Percentiles rank a stretch among this genome's conserved stretches.
Conservation (phyloP, 2,113 vertebrate genomes). For the Copsychus sechellarum region DNA sequence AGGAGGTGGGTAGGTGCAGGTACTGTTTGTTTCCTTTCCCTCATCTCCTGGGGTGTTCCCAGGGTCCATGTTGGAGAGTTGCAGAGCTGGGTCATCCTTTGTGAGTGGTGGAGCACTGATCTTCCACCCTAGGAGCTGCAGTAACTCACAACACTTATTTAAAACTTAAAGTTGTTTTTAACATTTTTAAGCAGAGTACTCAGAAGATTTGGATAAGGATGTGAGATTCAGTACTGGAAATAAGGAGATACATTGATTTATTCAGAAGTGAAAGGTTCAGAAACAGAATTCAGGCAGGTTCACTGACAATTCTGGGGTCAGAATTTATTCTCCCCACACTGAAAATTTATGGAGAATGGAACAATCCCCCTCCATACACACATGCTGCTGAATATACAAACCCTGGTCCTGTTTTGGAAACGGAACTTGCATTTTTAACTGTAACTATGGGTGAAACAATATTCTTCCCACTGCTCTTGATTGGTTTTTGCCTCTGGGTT, state of each 20-base stretch:
- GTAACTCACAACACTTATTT: neutral
- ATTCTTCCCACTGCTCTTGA: neutral
- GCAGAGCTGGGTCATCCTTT: neutral
- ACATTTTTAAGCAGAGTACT: neutral
- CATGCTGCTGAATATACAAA: rapidly evolving
- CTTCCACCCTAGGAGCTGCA: neutral
- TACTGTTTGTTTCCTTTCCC: neutral
- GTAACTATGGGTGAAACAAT: neutral
- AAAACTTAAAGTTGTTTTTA: neutral
- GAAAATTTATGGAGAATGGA: neutral
- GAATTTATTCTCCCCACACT: neutral
- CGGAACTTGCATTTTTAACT: neutral
- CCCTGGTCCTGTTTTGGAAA: neutral
- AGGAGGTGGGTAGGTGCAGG: neutral
- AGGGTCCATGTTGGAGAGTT: no score
- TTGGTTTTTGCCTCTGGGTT: neutral
- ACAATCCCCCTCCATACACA: rapidly evolving
- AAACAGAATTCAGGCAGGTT: neutral
- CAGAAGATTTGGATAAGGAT: neutral
- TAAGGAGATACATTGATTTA: neutral
- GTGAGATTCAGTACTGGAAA: neutral
- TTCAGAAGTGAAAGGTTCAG: neutral
- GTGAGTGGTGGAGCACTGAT: rapidly evolving
- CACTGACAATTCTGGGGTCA: neutral
- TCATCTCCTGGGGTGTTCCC: neutral